phyloP scores from a whole-genome alignment of 2,113 vertebrate genomes.

The Carassius gibelio region DNA sequence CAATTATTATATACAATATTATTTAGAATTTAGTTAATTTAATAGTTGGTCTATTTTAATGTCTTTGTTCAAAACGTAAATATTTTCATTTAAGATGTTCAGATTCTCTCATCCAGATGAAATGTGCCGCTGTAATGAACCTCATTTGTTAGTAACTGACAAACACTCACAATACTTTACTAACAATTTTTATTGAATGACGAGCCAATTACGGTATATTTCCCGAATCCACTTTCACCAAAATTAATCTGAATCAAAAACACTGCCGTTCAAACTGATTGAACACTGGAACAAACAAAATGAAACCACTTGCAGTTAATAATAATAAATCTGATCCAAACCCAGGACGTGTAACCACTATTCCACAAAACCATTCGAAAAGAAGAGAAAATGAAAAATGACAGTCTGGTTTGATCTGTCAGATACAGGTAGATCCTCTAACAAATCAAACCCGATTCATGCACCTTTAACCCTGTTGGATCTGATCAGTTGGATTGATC shows the following conservation, averaged over 20 bases:
- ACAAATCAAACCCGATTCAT: slow-evolving; percentile 3
- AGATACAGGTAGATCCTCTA: background rate
- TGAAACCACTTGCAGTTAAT: background rate
- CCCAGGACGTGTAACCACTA: slow-evolving; percentile 10
- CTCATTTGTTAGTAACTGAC: background rate
- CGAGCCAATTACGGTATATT: slow-evolving; percentile 14
- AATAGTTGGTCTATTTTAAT: too few relatives aligned
- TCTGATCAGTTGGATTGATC: background rate
- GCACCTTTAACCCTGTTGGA: background rate
- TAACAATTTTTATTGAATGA: slow-evolving; percentile 57
- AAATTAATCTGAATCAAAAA: slow-evolving; percentile 11
- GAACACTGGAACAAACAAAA: background rate
- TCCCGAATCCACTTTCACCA: slow-evolving; percentile 38
- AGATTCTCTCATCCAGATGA: background rate
- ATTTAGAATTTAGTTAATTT: too few relatives aligned
- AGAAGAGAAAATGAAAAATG: background rate
- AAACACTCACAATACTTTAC: slow-evolving; percentile 23
- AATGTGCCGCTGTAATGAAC: background rate
- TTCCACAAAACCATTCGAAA: slow-evolving; percentile 22
- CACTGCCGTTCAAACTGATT: slow-evolving; percentile 8
- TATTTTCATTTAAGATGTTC: background rate
- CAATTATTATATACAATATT: too few relatives aligned
- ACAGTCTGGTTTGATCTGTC: background rate
- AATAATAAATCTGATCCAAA: background rate
- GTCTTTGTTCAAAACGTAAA: too few relatives aligned